Evolutionary conservation across 1,140 invertebrate species (phyloP).

Genomic region (Rhagoletis zephyria): DNA sequence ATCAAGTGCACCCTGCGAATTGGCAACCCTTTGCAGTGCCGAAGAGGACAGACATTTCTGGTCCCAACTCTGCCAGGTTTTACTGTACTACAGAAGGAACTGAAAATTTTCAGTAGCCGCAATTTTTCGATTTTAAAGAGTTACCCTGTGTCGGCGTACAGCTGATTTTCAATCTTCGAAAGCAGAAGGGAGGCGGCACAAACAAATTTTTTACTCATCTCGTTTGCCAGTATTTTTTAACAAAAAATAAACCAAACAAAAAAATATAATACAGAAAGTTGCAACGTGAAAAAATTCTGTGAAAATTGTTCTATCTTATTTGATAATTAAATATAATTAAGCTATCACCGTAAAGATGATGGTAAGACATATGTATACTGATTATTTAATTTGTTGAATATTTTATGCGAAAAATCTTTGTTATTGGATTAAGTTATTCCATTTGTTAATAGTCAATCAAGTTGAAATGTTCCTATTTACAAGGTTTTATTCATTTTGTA

Average conservation of each 20-base stretch:
- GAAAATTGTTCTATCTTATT: not conserved
- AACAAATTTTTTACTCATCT: not conserved
- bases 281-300: not conserved
- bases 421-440: not conserved
- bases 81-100: too few relatives aligned
- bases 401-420: too few relatives aligned
- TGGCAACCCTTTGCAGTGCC: not conserved
- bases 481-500: not conserved
- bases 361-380: too few relatives aligned
- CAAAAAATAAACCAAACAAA: not conserved
- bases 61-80: too few relatives aligned
- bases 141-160: not conserved
- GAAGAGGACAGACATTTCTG: too few relatives aligned
- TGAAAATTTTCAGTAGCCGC: too few relatives aligned
- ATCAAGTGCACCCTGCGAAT: not conserved
- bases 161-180: not conserved
- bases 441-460: not conserved
- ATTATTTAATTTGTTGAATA: too few relatives aligned
- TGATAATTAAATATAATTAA: too few relatives aligned
- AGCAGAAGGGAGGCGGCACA: not conserved
- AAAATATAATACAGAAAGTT: conserved; percentile 28
- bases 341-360: too few relatives aligned
- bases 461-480: not conserved
- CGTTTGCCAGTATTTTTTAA: not conserved
- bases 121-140: not conserved